Percentiles rank a stretch among this genome's conserved stretches.
Evolutionary conservation across 2,888 invertebrate genomes (phyloP).

Genomic region (Drosophila pegasa): DNA sequence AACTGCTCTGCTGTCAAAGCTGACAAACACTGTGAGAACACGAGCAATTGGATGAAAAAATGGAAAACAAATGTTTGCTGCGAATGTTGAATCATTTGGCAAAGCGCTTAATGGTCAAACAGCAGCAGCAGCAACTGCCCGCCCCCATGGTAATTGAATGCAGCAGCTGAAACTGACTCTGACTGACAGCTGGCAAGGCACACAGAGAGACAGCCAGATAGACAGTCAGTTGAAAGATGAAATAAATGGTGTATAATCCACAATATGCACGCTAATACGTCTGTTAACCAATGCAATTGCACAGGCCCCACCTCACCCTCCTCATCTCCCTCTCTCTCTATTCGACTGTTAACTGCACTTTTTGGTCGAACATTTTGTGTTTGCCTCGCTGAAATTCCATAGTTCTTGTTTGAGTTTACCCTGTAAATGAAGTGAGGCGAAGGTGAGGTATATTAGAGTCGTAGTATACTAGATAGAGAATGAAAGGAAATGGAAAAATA

Average conservation of each 20-base stretch:
- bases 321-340: background rate
- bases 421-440: background rate
- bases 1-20: conserved; percentile 47
- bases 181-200: conserved; percentile 41
- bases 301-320: background rate
- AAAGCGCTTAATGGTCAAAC: conserved; percentile 73
- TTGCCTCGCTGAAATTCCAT: conserved; percentile 37
- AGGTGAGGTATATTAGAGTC: background rate
- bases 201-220: conserved; percentile 9
- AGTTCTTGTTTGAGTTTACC: conserved; percentile 30
- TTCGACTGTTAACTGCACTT: conserved; percentile 4
- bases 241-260: conserved; percentile 40
- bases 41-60: conserved; percentile 23
- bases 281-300: conserved; percentile 8
- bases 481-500: background rate
- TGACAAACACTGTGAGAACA: conserved; percentile 31
- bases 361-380: conserved; percentile 18
- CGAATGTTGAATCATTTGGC: conserved; percentile 59
- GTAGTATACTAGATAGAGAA: background rate
- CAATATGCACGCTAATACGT: conserved; percentile 42
- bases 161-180: conserved; percentile 58
- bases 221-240: conserved; percentile 16
- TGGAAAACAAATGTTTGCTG: conserved; percentile 41
- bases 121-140: conserved; percentile 13
- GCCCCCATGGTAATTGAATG: conserved; percentile 55